phyloP scores from a whole-genome alignment of 2,113 vertebrate species.

The Isurus oxyrinchus region DNA sequence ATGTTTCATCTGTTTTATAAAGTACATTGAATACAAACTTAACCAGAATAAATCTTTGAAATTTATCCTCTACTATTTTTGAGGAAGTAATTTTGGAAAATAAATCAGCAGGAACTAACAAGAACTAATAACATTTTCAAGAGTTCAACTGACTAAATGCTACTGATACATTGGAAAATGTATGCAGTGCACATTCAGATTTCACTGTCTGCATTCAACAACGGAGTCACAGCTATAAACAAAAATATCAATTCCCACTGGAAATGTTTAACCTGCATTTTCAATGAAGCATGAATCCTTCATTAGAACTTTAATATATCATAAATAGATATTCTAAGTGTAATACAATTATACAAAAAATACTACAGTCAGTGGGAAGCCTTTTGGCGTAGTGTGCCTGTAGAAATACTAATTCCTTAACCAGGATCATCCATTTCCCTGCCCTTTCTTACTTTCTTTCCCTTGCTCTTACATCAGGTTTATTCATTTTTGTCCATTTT shows the following conservation, averaged over 20 bases:
- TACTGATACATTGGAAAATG: background rate
- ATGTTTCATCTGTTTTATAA: background rate
- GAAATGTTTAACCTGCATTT: background rate
- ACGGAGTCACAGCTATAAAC: background rate
- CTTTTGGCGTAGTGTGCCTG: background rate
- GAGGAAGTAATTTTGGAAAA: background rate
- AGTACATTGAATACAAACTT: background rate
- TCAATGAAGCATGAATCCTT: background rate
- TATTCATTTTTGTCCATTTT: background rate
- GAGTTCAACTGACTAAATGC: background rate
- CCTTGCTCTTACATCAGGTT: background rate
- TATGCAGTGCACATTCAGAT: background rate
- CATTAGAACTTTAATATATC: background rate
- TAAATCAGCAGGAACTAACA: background rate
- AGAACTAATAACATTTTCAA: background rate
- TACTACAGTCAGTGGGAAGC: background rate
- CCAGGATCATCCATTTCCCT: background rate
- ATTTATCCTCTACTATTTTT: background rate
- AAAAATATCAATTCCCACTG: background rate
- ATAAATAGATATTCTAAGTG: background rate
- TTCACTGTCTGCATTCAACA: background rate
- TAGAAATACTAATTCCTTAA: background rate
- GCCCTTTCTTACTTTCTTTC: background rate
- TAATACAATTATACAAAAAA: background rate
- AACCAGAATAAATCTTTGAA: background rate